Evolutionary conservation across 2,113 vertebrate species (phyloP).

Genomic region (Anguilla japonica): DNA sequence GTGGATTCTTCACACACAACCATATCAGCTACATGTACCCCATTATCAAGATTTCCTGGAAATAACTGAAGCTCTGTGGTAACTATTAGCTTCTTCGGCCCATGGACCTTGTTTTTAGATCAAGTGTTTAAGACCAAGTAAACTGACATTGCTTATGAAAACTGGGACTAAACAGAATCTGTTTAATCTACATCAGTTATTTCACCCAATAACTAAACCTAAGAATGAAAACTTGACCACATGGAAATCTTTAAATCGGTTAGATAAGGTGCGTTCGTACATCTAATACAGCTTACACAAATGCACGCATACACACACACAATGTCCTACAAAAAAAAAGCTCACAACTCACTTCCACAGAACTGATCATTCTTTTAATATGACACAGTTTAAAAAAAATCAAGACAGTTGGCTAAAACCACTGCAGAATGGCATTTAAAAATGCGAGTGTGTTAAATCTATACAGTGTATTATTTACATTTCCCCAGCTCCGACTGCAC

Average conservation of each 20-base stretch:
- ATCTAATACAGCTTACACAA: neutral
- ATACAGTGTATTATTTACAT: conserved; percentile 9
- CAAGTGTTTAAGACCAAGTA: no score
- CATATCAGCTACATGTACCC: no score
- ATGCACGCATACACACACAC: neutral
- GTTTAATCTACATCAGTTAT: no score
- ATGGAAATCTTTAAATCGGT: neutral
- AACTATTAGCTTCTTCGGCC: no score
- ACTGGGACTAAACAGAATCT: no score
- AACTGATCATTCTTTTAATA: neutral
- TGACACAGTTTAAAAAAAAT: neutral
- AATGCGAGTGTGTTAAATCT: neutral
- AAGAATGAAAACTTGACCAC: neutral
- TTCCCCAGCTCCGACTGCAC: neutral
- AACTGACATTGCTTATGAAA: no score
- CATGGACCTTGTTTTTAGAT: no score
- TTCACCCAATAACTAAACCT: no score
- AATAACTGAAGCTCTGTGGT: no score
- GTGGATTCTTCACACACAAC: no score
- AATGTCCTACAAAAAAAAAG: neutral
- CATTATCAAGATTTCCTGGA: no score
- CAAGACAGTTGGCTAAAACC: neutral
- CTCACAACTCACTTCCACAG: neutral
- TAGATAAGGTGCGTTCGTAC: neutral
- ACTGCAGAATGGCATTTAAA: conserved; percentile 3